Conservation (phyloP, 1,140 invertebrate species). For the Holotrichia oblita region DNA sequence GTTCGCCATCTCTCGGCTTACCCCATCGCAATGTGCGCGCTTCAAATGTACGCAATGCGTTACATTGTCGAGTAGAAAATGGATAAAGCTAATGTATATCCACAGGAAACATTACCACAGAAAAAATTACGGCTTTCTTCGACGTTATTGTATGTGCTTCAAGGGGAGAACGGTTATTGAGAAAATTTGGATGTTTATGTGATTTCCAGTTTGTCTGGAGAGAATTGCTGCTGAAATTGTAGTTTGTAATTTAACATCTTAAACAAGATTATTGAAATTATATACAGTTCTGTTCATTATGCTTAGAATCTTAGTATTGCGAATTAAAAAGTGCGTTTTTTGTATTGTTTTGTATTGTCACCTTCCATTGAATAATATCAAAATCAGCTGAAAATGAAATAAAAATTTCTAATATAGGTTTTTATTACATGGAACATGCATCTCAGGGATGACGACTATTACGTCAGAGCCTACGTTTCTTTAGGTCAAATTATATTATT, state of each 20-base stretch:
- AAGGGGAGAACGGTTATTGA: neutral
- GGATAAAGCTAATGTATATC: conserved; percentile 29
- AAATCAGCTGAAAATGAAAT: neutral
- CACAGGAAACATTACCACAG: conserved; percentile 28
- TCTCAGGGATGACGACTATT: too few species aligned
- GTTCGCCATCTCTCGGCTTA: conserved; percentile 9
- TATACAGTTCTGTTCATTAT: too few species aligned
- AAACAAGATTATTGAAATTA: neutral
- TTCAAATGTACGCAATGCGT: conserved; percentile 27
- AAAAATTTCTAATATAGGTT: too few species aligned
- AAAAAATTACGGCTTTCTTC: conserved; percentile 24
- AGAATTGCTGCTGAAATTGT: neutral
- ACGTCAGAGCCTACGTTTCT: too few species aligned
- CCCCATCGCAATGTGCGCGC: neutral
- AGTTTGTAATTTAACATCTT: neutral
- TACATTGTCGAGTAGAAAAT: neutral
- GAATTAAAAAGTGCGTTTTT: too few species aligned
- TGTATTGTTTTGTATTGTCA: too few species aligned
- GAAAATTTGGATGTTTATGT: neutral
- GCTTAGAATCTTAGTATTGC: too few species aligned
- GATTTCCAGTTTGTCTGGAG: neutral
- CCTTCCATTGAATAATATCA: too few species aligned
- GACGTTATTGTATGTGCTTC: neutral
- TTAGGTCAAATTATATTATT: neutral
- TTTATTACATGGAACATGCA: too few species aligned